A percentile compares a stretch with the other conserved stretches of the same genome.
phyloP scores from a whole-genome alignment of 2,888 invertebrate species.

The Rotaria socialis region DNA sequence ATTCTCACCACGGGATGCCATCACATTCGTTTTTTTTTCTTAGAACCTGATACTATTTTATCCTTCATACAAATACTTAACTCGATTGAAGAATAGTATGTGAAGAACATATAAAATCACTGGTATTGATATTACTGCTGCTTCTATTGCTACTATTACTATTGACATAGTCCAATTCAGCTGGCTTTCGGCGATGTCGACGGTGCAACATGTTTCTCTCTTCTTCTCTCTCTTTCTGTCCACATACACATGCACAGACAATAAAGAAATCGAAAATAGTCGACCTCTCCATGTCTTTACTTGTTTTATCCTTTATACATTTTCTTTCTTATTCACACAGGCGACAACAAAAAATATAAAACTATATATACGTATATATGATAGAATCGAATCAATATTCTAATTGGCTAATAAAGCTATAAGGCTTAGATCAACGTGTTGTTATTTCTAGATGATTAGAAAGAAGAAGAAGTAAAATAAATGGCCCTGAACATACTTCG shows the following conservation, averaged over 20 bases:
- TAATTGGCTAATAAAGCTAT: background rate
- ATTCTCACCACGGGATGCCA: background rate
- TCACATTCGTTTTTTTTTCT: background rate
- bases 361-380: background rate
- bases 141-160: background rate
- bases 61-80: background rate
- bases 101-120: background rate
- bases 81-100: background rate
- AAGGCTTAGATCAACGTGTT: background rate
- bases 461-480: background rate
- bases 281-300: background rate
- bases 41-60: background rate
- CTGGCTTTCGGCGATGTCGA: background rate
- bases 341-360: background rate
- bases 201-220: background rate
- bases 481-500: background rate
- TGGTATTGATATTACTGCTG: background rate
- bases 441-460: background rate
- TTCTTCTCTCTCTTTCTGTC: background rate
- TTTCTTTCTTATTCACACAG: background rate
- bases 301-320: background rate
- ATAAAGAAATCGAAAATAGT: constrained; percentile 13
- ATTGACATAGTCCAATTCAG: constrained; percentile 4
- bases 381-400: background rate
- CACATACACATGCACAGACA: background rate